Base-by-base conservation (phyloP, 2,888 invertebrate species). In the Sipha maydis region DNA sequence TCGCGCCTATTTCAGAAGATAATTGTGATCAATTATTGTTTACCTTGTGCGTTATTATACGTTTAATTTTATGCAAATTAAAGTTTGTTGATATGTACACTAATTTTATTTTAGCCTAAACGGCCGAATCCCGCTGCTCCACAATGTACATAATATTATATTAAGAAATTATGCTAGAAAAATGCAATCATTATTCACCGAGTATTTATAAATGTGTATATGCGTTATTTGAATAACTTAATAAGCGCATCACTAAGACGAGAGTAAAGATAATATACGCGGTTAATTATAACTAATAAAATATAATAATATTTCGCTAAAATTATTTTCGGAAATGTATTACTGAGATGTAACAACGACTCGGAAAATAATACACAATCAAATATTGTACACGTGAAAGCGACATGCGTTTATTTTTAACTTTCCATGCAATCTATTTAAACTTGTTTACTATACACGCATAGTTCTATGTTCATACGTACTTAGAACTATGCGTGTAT, bases 11-110 rank as follows among this genome's bases (percentile, higher is more conserved):
- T 34, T 67, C 67, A 19, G 28, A 41, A 41, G 21, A 69, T 21
- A 82, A 25, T 69, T 41, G 31, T 79, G 34, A 79, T 79, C 79
- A 79, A 38, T 79, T 79, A 61, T 79, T 79, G 21, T 48, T 48
- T 78, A 78, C 31, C 28, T 78, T 31, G 54, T 78, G 28, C 11
- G 21, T 54, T 28, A 69, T 69, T 69, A 69, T 79, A 61, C 25
- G 38, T 38, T 5, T 38, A 79, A 79, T 79, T 79, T 61, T 34
- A 79, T 79, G 56, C 31, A 61, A 79, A 79, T 79, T 61, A 77
- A 48, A 77, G 28, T 78, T 54, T 31, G 3, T 31, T 54, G 17
- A 69, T 19, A 25, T 48, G 48, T 48, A 48, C 56, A 1, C 56
- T n/a, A n/a, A 21, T 61, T 61, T 61, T 61, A 61, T 61, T 61